Evolutionary conservation across 2,888 invertebrate genomes (phyloP), one percentile per base, ranked within the genome.

Genomic region (Phyllotreta striolata): DNA sequence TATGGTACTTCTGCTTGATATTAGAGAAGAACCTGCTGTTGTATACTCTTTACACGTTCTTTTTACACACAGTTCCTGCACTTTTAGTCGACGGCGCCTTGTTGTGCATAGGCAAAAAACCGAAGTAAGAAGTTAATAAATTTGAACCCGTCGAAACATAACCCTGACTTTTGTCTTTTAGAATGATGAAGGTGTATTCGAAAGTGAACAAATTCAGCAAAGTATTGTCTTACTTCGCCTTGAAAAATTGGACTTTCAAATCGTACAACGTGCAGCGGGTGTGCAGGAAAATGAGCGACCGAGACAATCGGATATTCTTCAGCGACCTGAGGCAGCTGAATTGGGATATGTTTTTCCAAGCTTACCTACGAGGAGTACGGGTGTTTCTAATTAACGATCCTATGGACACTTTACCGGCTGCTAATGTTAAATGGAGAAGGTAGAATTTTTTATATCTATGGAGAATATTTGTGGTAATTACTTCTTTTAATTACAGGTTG

Each of bases 341-440:
- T 73, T 96, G 96, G 96, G 80, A 84, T 4, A 81, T 84, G 8
- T 94, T 90, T 75, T 88, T 92, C 76, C 82, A 85, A 55, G 83
- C 84, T 55, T 92, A 93, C 76, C 81, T 93, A 37, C 83, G 83
- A 52, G 96, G 96, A 1, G 86, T 93, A 60, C 84, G 95, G 62
- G 80, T 88, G 44, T 92, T 90, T 77, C 80, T 96, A 58, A 85
- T 93, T 69, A 93, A 94, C 76, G 95, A 96, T 72, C 87, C 89
- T 66, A 84, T 89, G 12, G 86, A 86, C 55, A 89, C 89, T 0
- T 77, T 93, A 55, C 86, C 88, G 5, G 83, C 84, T 4, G 90
- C 90, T 1, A 68, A 34, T 57, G 66, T 62, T 7, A 73, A 64
- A 63, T 78, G 74, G 74, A 73, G 55, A 9, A 73, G 74, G 77